Conservation (phyloP, 2,888 invertebrate species). For the Chymomyza caudatula region DNA sequence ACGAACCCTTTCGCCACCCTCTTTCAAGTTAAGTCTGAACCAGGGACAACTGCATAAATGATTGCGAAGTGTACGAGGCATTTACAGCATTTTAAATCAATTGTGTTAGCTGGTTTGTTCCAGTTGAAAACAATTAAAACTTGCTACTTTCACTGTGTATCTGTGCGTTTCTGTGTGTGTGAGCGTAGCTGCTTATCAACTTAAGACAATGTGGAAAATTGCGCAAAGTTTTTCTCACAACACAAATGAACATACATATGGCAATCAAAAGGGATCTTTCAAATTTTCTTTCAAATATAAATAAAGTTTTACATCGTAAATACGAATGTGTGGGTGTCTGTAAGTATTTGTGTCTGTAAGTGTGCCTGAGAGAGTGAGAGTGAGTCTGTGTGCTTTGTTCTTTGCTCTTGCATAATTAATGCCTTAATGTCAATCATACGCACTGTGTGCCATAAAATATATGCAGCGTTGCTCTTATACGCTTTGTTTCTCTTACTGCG, state of each 20-base stretch:
- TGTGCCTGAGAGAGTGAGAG: no score
- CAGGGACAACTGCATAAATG: neutral
- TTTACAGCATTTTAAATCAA: slow-evolving; percentile 55
- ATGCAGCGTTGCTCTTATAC: slow-evolving; percentile 37
- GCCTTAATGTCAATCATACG: slow-evolving; percentile 69
- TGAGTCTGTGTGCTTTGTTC: neutral
- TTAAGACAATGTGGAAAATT: neutral
- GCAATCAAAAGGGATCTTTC: neutral
- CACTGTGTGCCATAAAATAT: slow-evolving; percentile 65
- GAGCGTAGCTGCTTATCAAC: neutral
- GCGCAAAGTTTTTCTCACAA: neutral
- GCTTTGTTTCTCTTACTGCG: slow-evolving; percentile 24
- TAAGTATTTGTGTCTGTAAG: slow-evolving; percentile 12
- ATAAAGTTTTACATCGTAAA: neutral
- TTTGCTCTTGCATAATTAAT: slow-evolving; percentile 62
- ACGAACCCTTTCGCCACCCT: no score
- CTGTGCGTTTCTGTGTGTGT: neutral
- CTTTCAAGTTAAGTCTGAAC: neutral
- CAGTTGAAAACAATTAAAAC: slow-evolving; percentile 56
- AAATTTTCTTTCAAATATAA: neutral
- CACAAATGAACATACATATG: neutral
- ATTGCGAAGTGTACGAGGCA: slow-evolving; percentile 2
- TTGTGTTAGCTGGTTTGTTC: slow-evolving; percentile 27
- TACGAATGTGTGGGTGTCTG: slow-evolving; percentile 20
- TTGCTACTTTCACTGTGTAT: slow-evolving; percentile 23